Evolutionary conservation across 2,113 vertebrate genomes (phyloP).

Genomic region (Chrysochloris asiatica): DNA sequence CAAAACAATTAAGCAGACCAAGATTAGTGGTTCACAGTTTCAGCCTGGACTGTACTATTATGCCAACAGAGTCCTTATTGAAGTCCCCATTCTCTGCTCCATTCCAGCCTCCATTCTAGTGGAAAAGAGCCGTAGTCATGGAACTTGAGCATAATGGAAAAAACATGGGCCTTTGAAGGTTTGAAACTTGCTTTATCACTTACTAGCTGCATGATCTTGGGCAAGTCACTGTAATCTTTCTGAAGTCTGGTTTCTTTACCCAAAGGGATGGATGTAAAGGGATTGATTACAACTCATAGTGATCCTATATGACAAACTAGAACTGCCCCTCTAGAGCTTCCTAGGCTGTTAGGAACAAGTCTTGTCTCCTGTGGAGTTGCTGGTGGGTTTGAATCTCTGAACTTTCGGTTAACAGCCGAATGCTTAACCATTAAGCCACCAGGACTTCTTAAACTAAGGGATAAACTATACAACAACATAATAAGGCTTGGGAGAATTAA

Average conservation of each 20-base stretch:
- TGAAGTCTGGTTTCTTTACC: slow-evolving; percentile 47
- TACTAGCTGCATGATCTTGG: not conserved
- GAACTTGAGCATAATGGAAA: not conserved
- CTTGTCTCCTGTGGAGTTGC: not conserved
- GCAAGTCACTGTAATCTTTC: slow-evolving; percentile 40
- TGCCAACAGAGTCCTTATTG: not conserved
- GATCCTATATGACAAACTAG: not conserved
- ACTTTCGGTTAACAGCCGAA: not conserved
- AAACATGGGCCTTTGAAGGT: not conserved
- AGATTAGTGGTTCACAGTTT: not conserved
- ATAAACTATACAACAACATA: slow-evolving; percentile 46
- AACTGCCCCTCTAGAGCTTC: not conserved
- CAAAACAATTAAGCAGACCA: not conserved
- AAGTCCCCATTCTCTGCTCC: slow-evolving; percentile 10
- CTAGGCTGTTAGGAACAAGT: too few relatives aligned
- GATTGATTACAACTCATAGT: not conserved
- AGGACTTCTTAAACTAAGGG: not conserved
- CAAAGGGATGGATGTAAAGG: not conserved
- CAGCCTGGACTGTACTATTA: slow-evolving; percentile 28
- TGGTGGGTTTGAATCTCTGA: not conserved
- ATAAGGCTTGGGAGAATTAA: slow-evolving; percentile 42
- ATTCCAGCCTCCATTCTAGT: not conserved
- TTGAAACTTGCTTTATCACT: slow-evolving; percentile 6
- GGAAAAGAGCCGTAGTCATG: not conserved
- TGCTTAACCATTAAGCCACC: not conserved